Percentiles rank a stretch among this genome's conserved stretches.
Conservation (phyloP, 1,140 invertebrate species). For the Helicoverpa armigera region DNA sequence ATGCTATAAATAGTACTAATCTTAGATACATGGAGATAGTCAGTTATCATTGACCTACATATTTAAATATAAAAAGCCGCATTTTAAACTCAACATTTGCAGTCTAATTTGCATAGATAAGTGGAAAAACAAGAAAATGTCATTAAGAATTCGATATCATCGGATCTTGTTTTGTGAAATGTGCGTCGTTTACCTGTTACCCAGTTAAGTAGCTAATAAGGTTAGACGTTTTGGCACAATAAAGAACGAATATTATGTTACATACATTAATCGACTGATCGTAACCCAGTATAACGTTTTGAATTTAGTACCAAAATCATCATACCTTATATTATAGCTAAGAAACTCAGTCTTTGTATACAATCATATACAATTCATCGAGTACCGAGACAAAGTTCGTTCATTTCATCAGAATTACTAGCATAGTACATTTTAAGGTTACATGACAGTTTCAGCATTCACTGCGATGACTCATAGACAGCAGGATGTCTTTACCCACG, state of each 20-base stretch:
- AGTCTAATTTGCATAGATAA: constrained; percentile 8
- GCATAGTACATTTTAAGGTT: constrained; percentile 3
- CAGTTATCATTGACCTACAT: constrained; percentile 6
- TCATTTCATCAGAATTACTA: background rate
- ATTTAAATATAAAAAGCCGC: constrained; percentile 1
- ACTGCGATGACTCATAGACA: constrained; percentile 5
- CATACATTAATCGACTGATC: too few species aligned
- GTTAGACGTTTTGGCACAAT: background rate
- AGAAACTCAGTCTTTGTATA: background rate
- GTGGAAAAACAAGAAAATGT: background rate
- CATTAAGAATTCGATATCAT: constrained; percentile 24
- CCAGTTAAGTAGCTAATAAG: constrained; percentile 18
- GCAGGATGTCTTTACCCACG: background rate
- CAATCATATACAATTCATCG: background rate
- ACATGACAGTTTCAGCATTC: background rate
- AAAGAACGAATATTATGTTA: too few species aligned
- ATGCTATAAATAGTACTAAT: constrained; percentile 2
- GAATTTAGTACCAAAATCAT: background rate
- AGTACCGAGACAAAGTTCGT: constrained; percentile 6
- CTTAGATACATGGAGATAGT: constrained; percentile 3
- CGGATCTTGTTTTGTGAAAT: constrained; percentile 25
- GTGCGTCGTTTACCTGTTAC: background rate
- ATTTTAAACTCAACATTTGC: background rate
- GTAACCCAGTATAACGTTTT: too few species aligned
- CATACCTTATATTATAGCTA: background rate